Percentiles rank a stretch among this genome's conserved stretches.
phyloP scores from a whole-genome alignment of 2,113 vertebrate species.

The Tapirus terrestris region DNA sequence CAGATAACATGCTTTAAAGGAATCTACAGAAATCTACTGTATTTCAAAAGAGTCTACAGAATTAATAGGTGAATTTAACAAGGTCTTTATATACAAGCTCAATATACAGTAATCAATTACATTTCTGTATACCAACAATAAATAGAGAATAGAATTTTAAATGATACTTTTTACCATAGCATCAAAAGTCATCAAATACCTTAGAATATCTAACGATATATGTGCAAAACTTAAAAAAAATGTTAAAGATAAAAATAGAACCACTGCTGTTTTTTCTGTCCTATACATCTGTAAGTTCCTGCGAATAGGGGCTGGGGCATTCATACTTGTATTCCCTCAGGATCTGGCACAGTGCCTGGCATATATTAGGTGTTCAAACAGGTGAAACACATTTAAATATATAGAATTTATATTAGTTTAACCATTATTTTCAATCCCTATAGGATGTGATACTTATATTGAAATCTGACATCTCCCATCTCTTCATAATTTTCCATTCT shows the following conservation, averaged over 20 bases:
- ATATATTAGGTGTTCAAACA: not conserved
- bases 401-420: not conserved
- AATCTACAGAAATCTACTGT: not conserved
- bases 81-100: not conserved
- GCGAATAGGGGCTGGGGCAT: not conserved
- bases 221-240: not conserved
- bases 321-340: not conserved
- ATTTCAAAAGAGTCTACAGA: not conserved
- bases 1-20: not conserved
- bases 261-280: not conserved
- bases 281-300: not conserved
- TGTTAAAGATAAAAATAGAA: not conserved
- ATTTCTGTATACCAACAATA: not conserved
- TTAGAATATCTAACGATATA: not conserved
- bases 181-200: not conserved
- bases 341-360: not conserved
- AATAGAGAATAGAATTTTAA: not conserved
- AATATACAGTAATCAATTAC: not conserved
- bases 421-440: not conserved
- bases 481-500: not conserved
- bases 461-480: not conserved
- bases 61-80: not conserved
- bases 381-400: conserved; percentile 8
- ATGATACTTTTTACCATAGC: not conserved
- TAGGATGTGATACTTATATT: not conserved